Base-by-base conservation (phyloP, 2,113 vertebrate genomes). In the Pedetes capensis region DNA sequence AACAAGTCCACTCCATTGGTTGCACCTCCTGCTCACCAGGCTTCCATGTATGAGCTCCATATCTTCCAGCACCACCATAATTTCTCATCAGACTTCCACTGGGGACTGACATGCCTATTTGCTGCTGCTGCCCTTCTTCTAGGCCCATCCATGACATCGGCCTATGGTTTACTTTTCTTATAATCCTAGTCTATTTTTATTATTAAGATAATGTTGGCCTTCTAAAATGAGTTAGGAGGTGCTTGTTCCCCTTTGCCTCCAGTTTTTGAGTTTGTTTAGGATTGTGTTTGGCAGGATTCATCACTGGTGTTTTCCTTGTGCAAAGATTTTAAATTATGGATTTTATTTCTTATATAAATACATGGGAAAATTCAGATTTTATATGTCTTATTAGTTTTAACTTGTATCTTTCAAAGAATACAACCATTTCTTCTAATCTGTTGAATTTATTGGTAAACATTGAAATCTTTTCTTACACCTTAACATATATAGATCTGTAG, bases 291-390 rank as follows among this genome's bases (percentile, higher is more conserved):
- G 39, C 27, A 91, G 83, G 74, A 64, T 59, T 64, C n/a, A 57
- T 64, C 63, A 76, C 39, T 88, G 11, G 34, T 81, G 1, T 55
- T 95, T 91, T 78, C 61, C 71, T 39, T 83, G 61, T 59, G n/a
- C 49, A 57, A 75, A 76, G 14, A 57, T 82, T 75, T 93, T 20
- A 76, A 78, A 87, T 90, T 71, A 64, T 57, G 25, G 87, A 71
- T 95, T 82, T 12, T 44, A 95, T 87, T 91, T 63, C 27, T 93
- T 78, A 84, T n/a, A 47, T 32, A 55, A 81, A 53, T 47, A 80
- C 55, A 74, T 61, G 27, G 27, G 32, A 47, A 3, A 20, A 34
- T n/a, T 37, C 23, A 66, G n/a, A 79, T 57, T 61, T 86, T 86
- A 74, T 80, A 13, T n/a, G 27, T 69, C 34, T 69, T 82, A 17